Percentiles rank a stretch among this genome's conserved stretches.
Evolutionary conservation across 2,113 vertebrate genomes (phyloP).

Genomic region (Plectropomus leopardus): DNA sequence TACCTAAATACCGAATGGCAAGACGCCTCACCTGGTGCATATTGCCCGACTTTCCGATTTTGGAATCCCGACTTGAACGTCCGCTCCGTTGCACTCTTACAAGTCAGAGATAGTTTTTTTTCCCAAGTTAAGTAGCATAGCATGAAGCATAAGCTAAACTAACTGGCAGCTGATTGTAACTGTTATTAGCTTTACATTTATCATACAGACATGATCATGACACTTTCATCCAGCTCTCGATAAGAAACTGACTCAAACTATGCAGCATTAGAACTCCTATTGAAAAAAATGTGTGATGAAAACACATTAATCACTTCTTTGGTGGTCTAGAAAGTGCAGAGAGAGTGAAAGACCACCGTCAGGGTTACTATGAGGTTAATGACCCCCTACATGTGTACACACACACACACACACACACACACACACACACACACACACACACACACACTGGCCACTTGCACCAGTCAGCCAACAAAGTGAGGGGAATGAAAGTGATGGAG

Average conservation of each 20-base stretch:
- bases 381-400: conserved; percentile 15
- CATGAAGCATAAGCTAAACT: not conserved
- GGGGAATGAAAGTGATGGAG: conserved; percentile 50
- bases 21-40: no score
- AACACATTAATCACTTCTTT: conserved; percentile 30
- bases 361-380: conserved; percentile 64
- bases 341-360: conserved; percentile 60
- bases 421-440: conserved; percentile 18
- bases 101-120: no score
- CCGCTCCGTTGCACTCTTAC: no score
- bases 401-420: conserved; percentile 13
- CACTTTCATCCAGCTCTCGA: not conserved
- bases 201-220: no score
- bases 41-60: no score
- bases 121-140: no score
- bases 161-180: not conserved
- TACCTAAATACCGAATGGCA: no score
- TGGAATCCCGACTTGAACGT: no score
- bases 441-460: conserved; percentile 4
- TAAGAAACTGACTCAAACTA: not conserved
- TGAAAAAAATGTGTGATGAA: not conserved
- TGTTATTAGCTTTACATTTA: not conserved
- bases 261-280: not conserved
- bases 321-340: conserved; percentile 70
- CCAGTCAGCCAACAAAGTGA: conserved; percentile 26